phyloP scores from a whole-genome alignment of 1,140 invertebrate genomes.

The Oppia nitens region DNA sequence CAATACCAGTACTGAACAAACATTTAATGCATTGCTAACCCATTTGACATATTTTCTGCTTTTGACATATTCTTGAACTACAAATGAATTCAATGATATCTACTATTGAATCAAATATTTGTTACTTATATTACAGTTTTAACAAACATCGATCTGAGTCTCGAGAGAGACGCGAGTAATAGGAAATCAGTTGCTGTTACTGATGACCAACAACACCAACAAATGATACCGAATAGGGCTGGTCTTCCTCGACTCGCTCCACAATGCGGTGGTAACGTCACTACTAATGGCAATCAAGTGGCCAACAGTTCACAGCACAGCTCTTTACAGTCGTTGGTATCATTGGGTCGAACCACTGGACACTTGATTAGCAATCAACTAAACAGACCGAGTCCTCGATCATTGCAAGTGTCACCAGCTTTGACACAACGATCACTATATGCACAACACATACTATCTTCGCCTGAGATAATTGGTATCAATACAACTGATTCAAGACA shows the following conservation, averaged over 20 bases:
- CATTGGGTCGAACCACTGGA: neutral
- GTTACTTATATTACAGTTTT: neutral
- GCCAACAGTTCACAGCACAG: neutral
- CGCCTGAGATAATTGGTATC: constrained; percentile 11
- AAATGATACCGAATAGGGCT: neutral
- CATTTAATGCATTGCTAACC: too few relatives aligned
- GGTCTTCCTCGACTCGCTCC: constrained; percentile 2
- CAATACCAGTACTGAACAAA: too few relatives aligned
- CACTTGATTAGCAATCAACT: constrained; percentile 8
- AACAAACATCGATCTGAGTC: neutral
- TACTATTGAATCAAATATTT: neutral
- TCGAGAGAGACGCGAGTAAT: neutral
- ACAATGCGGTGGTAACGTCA: neutral
- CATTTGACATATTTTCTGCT: too few relatives aligned
- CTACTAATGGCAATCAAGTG: neutral
- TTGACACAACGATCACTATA: constrained; percentile 20
- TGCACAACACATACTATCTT: constrained; percentile 20
- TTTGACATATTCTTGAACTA: neutral
- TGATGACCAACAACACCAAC: neutral
- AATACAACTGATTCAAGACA: neutral
- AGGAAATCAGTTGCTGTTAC: neutral
- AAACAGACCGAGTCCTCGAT: constrained; percentile 15
- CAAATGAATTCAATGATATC: neutral
- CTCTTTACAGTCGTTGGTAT: neutral
- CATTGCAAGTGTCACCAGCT: constrained; percentile 18